These are phyloP conservation scores for Zoanthus sansibaricus DNA, from an alignment of 92 coral and sea anemone species.

Conservation along the genomic window DNA sequence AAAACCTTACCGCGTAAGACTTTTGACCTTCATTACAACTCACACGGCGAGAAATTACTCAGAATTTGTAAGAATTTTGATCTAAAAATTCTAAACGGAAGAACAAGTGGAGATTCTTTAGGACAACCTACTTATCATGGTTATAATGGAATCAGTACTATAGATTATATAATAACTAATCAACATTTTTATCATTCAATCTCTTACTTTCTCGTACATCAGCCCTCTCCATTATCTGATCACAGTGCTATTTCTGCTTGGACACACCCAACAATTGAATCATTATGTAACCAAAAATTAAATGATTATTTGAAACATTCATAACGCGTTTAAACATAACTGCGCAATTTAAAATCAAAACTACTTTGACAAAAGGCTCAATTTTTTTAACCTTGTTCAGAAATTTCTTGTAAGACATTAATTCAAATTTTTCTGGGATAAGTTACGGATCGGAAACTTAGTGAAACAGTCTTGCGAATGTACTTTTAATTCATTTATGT, in stretches of 20 bases:
- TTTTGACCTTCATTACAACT: slow-evolving; percentile 9
- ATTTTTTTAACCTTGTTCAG: too few relatives aligned
- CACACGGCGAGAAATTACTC: slow-evolving; percentile 38
- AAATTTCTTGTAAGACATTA: too few relatives aligned
- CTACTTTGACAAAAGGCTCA: too few relatives aligned
- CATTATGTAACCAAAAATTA: too few relatives aligned
- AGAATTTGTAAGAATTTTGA: slow-evolving; percentile 23
- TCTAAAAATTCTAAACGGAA: slow-evolving; percentile 34
- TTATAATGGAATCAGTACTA: slow-evolving; percentile 39
- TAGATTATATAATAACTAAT: slow-evolving; percentile 37
- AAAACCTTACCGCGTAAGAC: slow-evolving; percentile 25
- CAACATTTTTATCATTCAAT: slow-evolving; percentile 43
- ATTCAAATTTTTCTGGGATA: too few relatives aligned
- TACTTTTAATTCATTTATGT: too few relatives aligned
- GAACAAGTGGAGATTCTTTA: slow-evolving; percentile 31
- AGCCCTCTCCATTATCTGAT: slow-evolving; percentile 41
- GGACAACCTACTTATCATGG: slow-evolving; percentile 33
- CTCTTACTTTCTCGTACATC: slow-evolving; percentile 26
- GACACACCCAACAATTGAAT: slow-evolving; percentile 10
- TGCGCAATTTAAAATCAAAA: too few relatives aligned
- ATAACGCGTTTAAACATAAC: too few relatives aligned
- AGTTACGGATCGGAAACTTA: too few relatives aligned
- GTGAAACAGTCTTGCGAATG: too few relatives aligned
- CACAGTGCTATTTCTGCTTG: slow-evolving; percentile 42
- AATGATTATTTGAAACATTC: too few relatives aligned